Base-by-base conservation (phyloP, 2,797 vertebrate genomes). In the Graptemys geographica region DNA sequence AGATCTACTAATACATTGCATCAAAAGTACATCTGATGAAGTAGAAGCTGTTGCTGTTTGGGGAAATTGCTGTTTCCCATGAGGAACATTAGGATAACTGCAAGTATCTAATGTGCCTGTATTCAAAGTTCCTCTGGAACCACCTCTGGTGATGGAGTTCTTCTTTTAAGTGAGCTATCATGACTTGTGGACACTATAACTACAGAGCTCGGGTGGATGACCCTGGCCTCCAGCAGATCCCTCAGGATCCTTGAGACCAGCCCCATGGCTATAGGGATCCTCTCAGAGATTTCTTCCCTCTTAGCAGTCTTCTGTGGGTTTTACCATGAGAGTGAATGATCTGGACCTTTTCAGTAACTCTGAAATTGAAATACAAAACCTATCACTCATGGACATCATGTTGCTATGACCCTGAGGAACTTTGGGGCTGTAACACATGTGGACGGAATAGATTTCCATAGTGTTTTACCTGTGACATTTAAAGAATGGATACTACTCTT, bases 281-380 rank as follows among this genome's bases (percentile, higher is more conserved):
- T 86, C 52, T 79, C 59, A 69, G 2, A 56, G 23, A 69, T 93
- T 79, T 81, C 44, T 91, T 86, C 72, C 51, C 56, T 90, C 33
- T 57, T 81, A 6, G 52, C 9, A 79, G 51, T 10, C 89, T 89
- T 2, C 15, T 84, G 72, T 13, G 55, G 62, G 21, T 92, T 88
- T 89, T 89, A 84, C 69, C 59, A n/a, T 47, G 44, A 79, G 37
- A 81, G 33, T 79, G 47, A 4, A 44, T 59, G 21, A 13, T 33
- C 41, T 86, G 53, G 28, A 12, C 83, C 81, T 86, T 91, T 3
- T 79, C 31, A 86, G 49, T 56, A 47, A 53, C 59, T 69, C 21
- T n/a, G 62, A 65, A 62, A 33, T 16, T 16, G 31, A 62, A 65
- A n/a, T 65, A 15, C 62, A 33, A 65, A 65, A 18, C 31, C 31